These are phyloP conservation scores for Catharus fuscescens DNA, from an alignment of 2,113 vertebrate genomes.

Conservation along the genomic window DNA sequence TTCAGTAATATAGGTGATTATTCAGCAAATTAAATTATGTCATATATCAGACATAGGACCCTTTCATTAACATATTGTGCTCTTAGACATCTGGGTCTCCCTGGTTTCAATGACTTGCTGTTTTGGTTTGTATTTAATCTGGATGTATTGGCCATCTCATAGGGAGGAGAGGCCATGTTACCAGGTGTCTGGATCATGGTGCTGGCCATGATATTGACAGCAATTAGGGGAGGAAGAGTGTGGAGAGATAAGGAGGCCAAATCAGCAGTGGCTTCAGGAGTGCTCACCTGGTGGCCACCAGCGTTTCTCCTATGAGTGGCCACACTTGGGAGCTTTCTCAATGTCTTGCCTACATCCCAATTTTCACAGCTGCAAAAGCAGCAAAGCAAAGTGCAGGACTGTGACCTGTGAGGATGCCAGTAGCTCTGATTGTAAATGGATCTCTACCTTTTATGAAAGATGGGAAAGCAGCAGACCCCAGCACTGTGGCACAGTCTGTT, in stretches of 20 bases:
- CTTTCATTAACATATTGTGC: background rate
- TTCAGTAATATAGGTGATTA: background rate
- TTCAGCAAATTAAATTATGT: background rate
- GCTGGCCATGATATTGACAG: background rate
- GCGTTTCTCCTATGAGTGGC: background rate
- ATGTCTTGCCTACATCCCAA: background rate
- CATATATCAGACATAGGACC: background rate
- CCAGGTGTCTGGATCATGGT: fast-evolving
- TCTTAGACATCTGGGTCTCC: background rate
- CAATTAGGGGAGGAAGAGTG: background rate
- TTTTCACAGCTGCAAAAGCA: background rate
- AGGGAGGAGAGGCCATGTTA: background rate
- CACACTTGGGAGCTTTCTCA: fast-evolving
- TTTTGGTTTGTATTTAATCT: background rate
- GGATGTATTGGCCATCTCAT: background rate
- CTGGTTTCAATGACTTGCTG: background rate
- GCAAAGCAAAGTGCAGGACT: background rate
- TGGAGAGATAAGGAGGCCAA: fast-evolving
- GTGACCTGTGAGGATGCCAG: background rate
- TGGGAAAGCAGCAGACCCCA: background rate
- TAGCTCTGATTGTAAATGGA: background rate
- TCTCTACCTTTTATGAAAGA: background rate
- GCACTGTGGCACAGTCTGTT: fast-evolving
- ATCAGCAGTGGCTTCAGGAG: background rate
- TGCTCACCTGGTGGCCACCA: no score